Evolutionary conservation across 2,113 vertebrate genomes (phyloP), one percentile per base, ranked within the genome.

Genomic region (Spilogale gracilis): DNA sequence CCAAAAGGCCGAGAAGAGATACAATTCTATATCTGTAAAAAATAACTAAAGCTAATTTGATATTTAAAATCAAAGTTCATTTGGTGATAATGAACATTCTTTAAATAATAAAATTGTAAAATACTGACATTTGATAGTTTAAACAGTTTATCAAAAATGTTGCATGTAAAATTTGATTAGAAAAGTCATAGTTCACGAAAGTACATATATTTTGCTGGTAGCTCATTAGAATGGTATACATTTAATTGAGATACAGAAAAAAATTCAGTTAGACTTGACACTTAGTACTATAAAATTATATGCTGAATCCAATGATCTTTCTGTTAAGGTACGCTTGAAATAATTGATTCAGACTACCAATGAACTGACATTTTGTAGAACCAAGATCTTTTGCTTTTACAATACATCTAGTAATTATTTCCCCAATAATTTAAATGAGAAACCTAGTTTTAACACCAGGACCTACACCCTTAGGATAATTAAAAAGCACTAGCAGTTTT

Each of bases 71-170:
- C 99, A 99, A 95, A 97, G 92, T 99, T 99, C 98, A 98, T 99
- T 99, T 98, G 89, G 99, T 99, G 98, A 98, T 98, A 99, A 99
- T 98, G 98, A 99, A 99, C 98, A 99, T 98, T 58, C 5, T 25
- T 61, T 98, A 99, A 99, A 98, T 99, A 99, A 99, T 99, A 97
- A 98, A 98, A 98, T 98, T 97, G 98, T 99, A 99, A 99, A 99
- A 99, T 99, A 99, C 99, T 99, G 99, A 99, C 98, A 99, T 99
- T 98, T 99, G 98, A 98, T 98, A 98, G 99, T 98, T 98, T 98
- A 98, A 99, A 99, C 98, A 98, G 97, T n/a, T n/a, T 98, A 98
- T 98, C 98, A 98, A 99, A 99, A 99, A 99, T 92, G 97, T 98
- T 97, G 97, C 98, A 98, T 98, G 99, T 98, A 99, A 98, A 98